Percentiles rank a stretch among this genome's conserved stretches.
Conservation (phyloP, 2,888 invertebrate genomes). For the Conops quadrifasciatus region DNA sequence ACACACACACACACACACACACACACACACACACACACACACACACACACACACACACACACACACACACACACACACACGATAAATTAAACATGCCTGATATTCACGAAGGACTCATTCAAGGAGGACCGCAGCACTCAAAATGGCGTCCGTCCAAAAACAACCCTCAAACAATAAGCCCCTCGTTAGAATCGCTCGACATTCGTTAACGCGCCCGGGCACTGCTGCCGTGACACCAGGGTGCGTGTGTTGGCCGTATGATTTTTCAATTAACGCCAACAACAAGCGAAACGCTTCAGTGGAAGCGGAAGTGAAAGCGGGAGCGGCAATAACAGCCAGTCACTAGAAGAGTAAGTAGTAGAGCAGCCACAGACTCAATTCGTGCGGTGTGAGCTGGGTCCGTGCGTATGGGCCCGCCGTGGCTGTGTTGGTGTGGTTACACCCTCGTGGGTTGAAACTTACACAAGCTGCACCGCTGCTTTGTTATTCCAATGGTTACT, state of each 20-base stretch:
- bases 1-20: neutral
- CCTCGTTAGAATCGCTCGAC: no score
- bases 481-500: constrained; percentile 33
- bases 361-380: neutral
- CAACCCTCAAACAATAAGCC: no score
- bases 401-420: neutral
- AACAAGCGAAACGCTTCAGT: neutral
- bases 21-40: neutral
- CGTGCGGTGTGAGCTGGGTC: no score
- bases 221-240: neutral
- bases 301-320: constrained; percentile 2
- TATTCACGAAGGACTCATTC: neutral
- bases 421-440: neutral
- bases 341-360: constrained; percentile 14
- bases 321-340: neutral
- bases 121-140: neutral
- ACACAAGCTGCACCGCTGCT: constrained; percentile 1
- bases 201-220: neutral
- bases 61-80: neutral
- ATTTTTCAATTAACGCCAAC: constrained; percentile 31
- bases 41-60: neutral
- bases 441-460: constrained; percentile 25
- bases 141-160: constrained; percentile 11
- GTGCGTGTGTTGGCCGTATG: constrained; percentile 2
- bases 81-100: neutral